phyloP scores from a whole-genome alignment of 1,140 invertebrate genomes.

The Holotrichia oblita region DNA sequence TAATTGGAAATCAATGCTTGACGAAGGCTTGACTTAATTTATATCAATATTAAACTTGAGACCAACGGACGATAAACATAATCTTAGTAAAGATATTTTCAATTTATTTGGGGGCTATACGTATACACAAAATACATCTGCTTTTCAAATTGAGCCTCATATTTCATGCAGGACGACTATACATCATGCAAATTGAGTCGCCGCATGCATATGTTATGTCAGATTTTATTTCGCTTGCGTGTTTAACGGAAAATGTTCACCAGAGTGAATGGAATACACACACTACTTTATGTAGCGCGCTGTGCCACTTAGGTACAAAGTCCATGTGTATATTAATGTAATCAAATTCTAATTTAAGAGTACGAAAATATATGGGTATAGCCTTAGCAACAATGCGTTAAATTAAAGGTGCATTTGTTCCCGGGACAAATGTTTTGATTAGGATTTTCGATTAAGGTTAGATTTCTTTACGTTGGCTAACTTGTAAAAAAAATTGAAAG shows the following conservation, averaged over 20 bases:
- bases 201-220: slow-evolving; percentile 11
- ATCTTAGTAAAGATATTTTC: neutral
- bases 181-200: slow-evolving; percentile 38
- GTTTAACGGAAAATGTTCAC: slow-evolving; percentile 6
- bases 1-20: too few species aligned
- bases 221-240: slow-evolving; percentile 39
- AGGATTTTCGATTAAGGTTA: neutral
- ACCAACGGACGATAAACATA: too few species aligned
- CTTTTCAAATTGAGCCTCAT: slow-evolving; percentile 24
- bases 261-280: neutral
- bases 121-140: neutral
- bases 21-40: too few species aligned
- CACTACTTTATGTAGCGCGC: neutral
- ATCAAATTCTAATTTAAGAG: slow-evolving; percentile 25
- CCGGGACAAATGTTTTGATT: neutral
- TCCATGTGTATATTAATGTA: neutral
- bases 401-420: neutral
- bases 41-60: too few species aligned
- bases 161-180: slow-evolving; percentile 29
- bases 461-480: neutral
- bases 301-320: slow-evolving; percentile 10
- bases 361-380: neutral
- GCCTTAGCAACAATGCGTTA: neutral
- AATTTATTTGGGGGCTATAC: neutral
- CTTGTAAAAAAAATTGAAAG: neutral